A percentile compares a stretch with the other conserved stretches of the same genome.
These are phyloP conservation scores for Pammene fasciana DNA, from an alignment of 2,888 invertebrate genomes.

Conservation along the genomic window DNA sequence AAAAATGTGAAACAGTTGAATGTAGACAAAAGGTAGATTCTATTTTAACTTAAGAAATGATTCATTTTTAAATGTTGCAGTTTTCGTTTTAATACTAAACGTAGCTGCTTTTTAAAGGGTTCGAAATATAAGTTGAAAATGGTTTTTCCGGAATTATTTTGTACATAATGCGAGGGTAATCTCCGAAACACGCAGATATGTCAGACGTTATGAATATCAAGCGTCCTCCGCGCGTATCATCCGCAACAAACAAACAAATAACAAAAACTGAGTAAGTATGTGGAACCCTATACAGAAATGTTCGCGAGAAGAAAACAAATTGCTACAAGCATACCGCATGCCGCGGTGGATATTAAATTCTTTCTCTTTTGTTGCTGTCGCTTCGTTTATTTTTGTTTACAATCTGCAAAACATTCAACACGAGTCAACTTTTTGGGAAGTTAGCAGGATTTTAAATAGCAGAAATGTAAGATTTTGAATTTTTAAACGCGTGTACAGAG, in stretches of 20 bases:
- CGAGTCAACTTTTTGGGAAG: conserved; percentile 64
- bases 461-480: conserved; percentile 60
- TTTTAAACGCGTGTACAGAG: conserved; percentile 49
- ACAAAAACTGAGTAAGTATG: conserved; percentile 54
- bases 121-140: too few species aligned
- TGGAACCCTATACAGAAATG: conserved; percentile 65
- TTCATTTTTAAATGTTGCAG: too few species aligned
- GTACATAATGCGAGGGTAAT: too few species aligned
- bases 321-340: conserved; percentile 68
- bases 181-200: background rate
- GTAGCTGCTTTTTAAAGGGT: too few species aligned
- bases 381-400: conserved; percentile 68
- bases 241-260: conserved; percentile 51
- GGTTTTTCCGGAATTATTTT: too few species aligned
- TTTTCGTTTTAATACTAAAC: too few species aligned
- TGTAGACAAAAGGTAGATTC: too few species aligned
- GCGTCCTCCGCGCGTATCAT: conserved; percentile 47
- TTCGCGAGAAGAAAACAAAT: conserved; percentile 73
- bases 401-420: conserved; percentile 64
- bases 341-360: conserved; percentile 78
- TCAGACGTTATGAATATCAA: conserved; percentile 44
- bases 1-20: too few species aligned
- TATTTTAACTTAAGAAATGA: too few species aligned
- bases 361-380: conserved; percentile 70
- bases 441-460: conserved; percentile 61